Base-by-base conservation (phyloP, 2,888 invertebrate species). In the Acanthosepion lycidas region DNA sequence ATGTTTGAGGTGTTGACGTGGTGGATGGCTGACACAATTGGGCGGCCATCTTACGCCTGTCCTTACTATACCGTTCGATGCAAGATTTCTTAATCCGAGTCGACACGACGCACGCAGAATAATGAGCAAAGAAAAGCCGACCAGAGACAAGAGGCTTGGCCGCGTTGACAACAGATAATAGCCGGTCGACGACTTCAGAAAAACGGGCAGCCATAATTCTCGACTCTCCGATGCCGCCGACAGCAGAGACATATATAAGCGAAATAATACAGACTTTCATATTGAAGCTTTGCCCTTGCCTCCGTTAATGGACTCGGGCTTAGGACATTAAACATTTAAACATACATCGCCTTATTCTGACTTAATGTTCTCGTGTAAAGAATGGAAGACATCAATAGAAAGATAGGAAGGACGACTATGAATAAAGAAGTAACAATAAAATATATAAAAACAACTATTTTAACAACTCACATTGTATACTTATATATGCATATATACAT, bases 101-200 rank as follows among this genome's bases (percentile, higher is more conserved):
- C 33, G 78, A 78, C 78, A 78, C 78, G 78, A 78, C 78, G 78
- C 78, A 12, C 78, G 78, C 78, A n/a, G 78, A 78, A 78, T 78
- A n/a, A 78, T 33, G 78, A 78, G 78, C n/a, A n/a, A 6, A n/a
- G 78, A 78, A 78, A 78, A 78, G 78, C 78, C 78, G 78, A n/a
- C 78, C 78, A 78, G 78, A 78, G 78, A 78, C 78, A n/a, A 78
- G 78, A 33, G 78, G 78, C 78, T 78, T 78, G n/a, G 78, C 78
- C 78, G 78, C 78, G 78, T 78, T 78, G 78, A 78, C 78, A 78
- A 78, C 78, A 78, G 78, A 78, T 78, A 78, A 78, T 78, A 78
- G 78, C 15, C 33, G n/a, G 78, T 78, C 78, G n/a, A 18, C 78
- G 78, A n/a, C n/a, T 78, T 33, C n/a, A n/a, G n/a, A 78, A 78